Evolutionary conservation across 1,140 invertebrate genomes (phyloP).

Genomic region (Cepaea nemoralis): DNA sequence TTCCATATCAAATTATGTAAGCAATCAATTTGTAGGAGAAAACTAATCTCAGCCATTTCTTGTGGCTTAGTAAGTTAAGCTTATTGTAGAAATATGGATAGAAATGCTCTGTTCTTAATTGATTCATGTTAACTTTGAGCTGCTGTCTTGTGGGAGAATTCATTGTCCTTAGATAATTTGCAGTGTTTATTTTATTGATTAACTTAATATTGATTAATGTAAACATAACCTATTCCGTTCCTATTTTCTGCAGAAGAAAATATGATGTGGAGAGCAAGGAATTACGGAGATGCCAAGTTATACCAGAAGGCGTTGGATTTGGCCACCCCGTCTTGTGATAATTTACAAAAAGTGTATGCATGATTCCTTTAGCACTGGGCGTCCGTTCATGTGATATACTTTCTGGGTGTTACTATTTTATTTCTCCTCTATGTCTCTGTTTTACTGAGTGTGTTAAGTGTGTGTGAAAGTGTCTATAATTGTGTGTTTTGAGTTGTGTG

Average conservation of each 20-base stretch:
- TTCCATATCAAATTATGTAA: too few species aligned
- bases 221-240: too few species aligned
- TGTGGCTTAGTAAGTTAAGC: too few species aligned
- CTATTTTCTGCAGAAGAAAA: conserved; percentile 80
- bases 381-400: neutral
- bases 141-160: too few species aligned
- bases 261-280: conserved; percentile 88
- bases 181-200: too few species aligned
- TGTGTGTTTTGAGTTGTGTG: neutral
- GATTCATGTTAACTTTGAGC: too few species aligned
- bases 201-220: too few species aligned
- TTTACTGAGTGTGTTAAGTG: neutral
- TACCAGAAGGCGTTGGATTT: conserved; percentile 85
- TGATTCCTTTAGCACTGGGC: conserved; percentile 33
- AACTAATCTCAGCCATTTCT: too few species aligned
- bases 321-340: conserved; percentile 90
- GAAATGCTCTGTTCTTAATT: too few species aligned
- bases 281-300: conserved; percentile 83
- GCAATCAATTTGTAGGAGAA: too few species aligned
- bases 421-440: neutral
- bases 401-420: neutral
- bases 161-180: too few species aligned
- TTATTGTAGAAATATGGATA: too few species aligned
- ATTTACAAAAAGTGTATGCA: conserved; percentile 78
- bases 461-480: neutral